Evolutionary conservation across 2,888 invertebrate species (phyloP).

Genomic region (Caenorhabditis sinica): DNA sequence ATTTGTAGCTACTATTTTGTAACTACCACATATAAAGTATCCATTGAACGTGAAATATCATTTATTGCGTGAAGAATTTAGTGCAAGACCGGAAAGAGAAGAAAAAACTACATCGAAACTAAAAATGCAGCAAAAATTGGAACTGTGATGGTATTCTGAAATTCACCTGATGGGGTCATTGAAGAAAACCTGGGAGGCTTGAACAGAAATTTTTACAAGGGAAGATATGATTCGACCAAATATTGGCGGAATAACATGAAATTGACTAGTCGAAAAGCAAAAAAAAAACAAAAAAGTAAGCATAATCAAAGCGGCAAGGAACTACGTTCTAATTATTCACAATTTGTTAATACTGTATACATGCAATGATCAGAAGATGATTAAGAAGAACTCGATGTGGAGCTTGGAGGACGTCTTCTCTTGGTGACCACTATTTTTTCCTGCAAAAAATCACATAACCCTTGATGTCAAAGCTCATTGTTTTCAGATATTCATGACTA

Average conservation of each 20-base stretch:
- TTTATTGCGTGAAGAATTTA: conserved; percentile 32
- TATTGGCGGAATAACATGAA: conserved; percentile 57
- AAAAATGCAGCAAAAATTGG: conserved; percentile 23
- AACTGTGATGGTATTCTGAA: conserved; percentile 26
- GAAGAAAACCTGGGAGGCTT: conserved; percentile 38
- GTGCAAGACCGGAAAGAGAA: conserved; percentile 15
- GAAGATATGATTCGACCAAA: conserved; percentile 58
- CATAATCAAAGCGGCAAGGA: conserved; percentile 34
- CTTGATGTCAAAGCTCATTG: neutral
- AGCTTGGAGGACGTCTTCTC: conserved; percentile 61
- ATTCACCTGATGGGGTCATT: conserved; percentile 48
- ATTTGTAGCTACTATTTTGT: neutral
- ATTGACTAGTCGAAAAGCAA: conserved; percentile 29
- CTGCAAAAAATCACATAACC: conserved; percentile 39
- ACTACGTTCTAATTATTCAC: conserved; percentile 41
- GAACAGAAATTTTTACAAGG: conserved; percentile 42
- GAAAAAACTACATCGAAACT: conserved; percentile 25
- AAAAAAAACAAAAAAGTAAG: conserved; percentile 5
- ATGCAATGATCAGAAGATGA: neutral
- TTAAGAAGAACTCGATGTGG: conserved; percentile 60
- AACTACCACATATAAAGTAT: neutral
- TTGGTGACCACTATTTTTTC: conserved; percentile 64
- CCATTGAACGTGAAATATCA: neutral
- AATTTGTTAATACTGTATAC: neutral
- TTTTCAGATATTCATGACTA: neutral